Evolutionary conservation across 2,797 vertebrate genomes (phyloP), one percentile per base, ranked within the genome.

Genomic region (Rhyacichthys aspro): DNA sequence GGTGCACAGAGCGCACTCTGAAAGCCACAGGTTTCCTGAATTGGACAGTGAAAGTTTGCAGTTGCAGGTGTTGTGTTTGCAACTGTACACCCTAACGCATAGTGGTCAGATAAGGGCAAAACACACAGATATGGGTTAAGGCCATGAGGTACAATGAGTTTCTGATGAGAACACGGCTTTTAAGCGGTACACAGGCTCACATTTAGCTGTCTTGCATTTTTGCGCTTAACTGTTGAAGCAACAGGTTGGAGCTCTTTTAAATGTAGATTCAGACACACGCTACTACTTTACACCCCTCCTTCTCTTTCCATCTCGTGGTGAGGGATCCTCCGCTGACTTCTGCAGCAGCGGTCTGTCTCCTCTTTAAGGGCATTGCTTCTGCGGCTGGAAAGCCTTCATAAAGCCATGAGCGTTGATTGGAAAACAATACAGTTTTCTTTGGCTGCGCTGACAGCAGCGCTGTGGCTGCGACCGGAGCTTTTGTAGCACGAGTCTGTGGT

Each of bases 361-460:
- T 74, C 63, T 63, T 72, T 71, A 77, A 59, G 71, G 78, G 46
- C 52, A 28, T 53, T 64, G 62, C 72, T 71, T 65, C 64, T 85
- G 84, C 41, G 79, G 85, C 75, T 74, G 58, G 59, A 44, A 66
- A 46, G 23, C 33, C 9, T 60, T 76, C 63, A 55, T 79, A 79
- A 83, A 86, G 58, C 71, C 50, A 9, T 64, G 9, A 53, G 52
- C 69, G 34, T 52, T 66, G 77, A 88, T 87, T 82, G 69, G 73
- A 70, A 87, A 87, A 82, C 82, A 83, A 75, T 71, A 65, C 53
- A 28, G 4, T 81, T 80, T 76, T 74, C 72, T 78, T 74, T 86
- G 69, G 84, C 76, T 17, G 0, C 1, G 11, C 61, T 45, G 54
- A 67, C 59, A 33, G 54, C 55, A 18, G 3, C n/a, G 45, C 16